Evolutionary conservation across 2,797 vertebrate genomes (phyloP).

Genomic region (Sorex maritimensis): DNA sequence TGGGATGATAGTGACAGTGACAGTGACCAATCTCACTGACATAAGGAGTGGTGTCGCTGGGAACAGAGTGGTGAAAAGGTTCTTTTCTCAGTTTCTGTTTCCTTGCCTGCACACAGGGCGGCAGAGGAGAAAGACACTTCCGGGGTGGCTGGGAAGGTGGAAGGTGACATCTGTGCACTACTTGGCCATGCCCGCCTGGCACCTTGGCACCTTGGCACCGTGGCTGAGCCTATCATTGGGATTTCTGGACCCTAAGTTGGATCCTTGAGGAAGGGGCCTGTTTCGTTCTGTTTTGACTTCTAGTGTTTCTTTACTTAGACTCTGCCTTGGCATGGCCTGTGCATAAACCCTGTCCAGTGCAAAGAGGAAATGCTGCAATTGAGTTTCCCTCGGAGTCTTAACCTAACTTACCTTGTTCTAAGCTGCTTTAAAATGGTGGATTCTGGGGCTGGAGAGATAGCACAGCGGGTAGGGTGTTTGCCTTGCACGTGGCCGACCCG

Average conservation of each 20-base stretch:
- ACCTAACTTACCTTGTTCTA: slow-evolving; percentile 3
- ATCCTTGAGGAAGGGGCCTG: not conserved
- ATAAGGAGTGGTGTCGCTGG: no score
- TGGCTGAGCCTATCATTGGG: slow-evolving; percentile 14
- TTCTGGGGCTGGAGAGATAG: no score
- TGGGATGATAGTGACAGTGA: no score
- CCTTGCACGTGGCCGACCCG: no score
- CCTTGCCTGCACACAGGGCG: not conserved
- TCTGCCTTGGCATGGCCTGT: not conserved
- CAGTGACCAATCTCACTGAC: no score
- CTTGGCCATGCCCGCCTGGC: not conserved
- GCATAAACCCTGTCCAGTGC: slow-evolving; percentile 37
- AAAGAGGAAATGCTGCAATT: slow-evolving; percentile 72
- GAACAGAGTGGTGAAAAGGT: not conserved
- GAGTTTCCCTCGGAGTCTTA: slow-evolving; percentile 47
- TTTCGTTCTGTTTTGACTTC: not conserved
- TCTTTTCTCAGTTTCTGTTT: slow-evolving; percentile 4
- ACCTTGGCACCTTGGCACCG: not conserved
- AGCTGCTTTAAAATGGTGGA: not conserved
- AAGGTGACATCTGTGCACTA: not conserved
- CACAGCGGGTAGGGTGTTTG: no score
- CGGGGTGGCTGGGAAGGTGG: not conserved
- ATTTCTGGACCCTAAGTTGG: slow-evolving; percentile 14
- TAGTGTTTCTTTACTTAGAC: not conserved
- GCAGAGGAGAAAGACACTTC: not conserved